Evolutionary conservation across 2,888 invertebrate species (phyloP), one percentile per base, ranked within the genome.

Genomic region (Ecdyonurus torrentis): DNA sequence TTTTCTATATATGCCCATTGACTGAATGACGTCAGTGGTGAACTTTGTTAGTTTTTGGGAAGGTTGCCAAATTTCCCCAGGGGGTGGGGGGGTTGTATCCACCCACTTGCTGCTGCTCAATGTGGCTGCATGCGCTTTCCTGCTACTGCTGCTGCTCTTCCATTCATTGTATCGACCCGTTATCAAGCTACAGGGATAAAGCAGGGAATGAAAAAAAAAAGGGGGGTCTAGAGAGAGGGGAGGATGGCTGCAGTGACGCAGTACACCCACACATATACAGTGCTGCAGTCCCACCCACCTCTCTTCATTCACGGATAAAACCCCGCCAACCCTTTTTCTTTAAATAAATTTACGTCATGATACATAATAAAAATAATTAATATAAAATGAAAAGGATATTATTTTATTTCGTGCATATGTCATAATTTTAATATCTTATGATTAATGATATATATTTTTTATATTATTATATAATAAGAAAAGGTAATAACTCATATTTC

Each of bases 131-230:
- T 7, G 18, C 53, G 58, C 23, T 53, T 37, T 52, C 59, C 50
- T 25, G 18, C n/a, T n/a, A n/a, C n/a, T n/a, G n/a, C n/a, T n/a
- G 24, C 19, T 62, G 60, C 22, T 24, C n/a, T n/a, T 37, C 63
- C 64, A 64, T 64, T 64, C 64, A 64, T 59, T 52, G 61, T 55
- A 55, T 55, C 55, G 19, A 22, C 22, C 55, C 55, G 55, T 22
- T 7, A 61, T 60, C 61, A 10, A 5, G n/a, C 53, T 61, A 60
- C 53, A 61, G 55, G 7, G 55, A 63, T 63, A 62, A 64, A 63
- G n/a, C n/a, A n/a, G n/a, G n/a, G n/a, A n/a, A n/a, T n/a, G n/a
- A n/a, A n/a, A n/a, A n/a, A n/a, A n/a, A n/a, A n/a, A n/a, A n/a
- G n/a, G n/a, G n/a, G n/a, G n/a, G n/a, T n/a, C n/a, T n/a, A n/a